These are phyloP conservation scores for Sebastes reedi DNA, from an alignment of 2,797 vertebrate genomes.

Conservation along the genomic window DNA sequence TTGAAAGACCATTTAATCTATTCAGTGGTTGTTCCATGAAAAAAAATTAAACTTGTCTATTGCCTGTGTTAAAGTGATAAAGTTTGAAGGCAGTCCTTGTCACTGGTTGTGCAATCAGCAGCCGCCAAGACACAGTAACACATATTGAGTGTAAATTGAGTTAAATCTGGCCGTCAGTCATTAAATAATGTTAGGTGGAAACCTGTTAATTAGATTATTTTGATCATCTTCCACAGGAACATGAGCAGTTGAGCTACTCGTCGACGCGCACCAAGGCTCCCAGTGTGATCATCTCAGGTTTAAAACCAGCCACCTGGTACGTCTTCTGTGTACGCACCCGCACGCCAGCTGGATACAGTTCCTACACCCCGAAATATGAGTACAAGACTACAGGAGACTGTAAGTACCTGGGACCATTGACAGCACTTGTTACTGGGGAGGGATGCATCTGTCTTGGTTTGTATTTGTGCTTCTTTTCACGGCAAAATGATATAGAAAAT, in stretches of 20 bases:
- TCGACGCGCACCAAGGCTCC: slow-evolving; percentile 93
- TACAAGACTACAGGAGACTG: slow-evolving; percentile 92
- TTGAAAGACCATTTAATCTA: background rate
- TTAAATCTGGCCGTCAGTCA: background rate
- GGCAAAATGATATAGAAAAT: background rate
- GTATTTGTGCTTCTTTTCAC: background rate
- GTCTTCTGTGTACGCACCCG: slow-evolving; percentile 93
- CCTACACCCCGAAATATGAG: slow-evolving; percentile 93
- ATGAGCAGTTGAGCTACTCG: slow-evolving; percentile 94
- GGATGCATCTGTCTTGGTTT: background rate
- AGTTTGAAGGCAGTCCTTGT: background rate
- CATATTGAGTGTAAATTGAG: background rate
- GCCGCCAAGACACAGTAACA: background rate
- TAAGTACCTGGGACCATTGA: slow-evolving; percentile 58
- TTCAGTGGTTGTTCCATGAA: background rate
- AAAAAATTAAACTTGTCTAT: background rate
- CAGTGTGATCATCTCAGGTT: slow-evolving; percentile 93
- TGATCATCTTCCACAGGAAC: slow-evolving; percentile 81
- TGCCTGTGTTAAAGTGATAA: background rate
- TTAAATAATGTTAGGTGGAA: background rate
- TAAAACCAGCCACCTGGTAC: slow-evolving; percentile 94
- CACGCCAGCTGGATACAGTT: slow-evolving; percentile 90
- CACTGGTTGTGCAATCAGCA: background rate
- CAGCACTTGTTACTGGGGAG: background rate
- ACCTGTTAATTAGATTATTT: background rate